phyloP scores from a whole-genome alignment of 2,888 invertebrate genomes.

The Chloromyia formosa region DNA sequence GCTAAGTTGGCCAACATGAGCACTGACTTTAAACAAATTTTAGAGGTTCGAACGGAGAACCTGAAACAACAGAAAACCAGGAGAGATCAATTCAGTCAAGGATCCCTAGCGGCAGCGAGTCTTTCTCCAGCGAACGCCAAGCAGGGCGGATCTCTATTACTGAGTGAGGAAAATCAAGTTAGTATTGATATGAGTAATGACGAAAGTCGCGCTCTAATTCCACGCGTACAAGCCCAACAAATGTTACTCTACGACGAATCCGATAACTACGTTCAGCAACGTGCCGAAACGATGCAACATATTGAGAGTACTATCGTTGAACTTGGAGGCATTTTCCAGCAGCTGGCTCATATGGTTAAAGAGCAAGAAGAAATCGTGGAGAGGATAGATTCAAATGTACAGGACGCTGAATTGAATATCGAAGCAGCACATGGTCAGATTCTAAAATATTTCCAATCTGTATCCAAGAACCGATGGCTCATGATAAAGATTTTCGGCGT shows the following conservation, averaged over 20 bases:
- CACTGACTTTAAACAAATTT: conserved; percentile 95
- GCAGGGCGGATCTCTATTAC: conserved; percentile 62
- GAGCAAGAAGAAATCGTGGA: conserved; percentile 92
- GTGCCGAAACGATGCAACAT: conserved; percentile 98
- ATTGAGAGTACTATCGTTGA: conserved; percentile 99
- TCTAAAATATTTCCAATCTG: conserved; percentile 95
- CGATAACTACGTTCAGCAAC: conserved; percentile 88
- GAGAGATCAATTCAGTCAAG: conserved; percentile 81
- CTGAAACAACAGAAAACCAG: conserved; percentile 93
- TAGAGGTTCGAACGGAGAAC: conserved; percentile 98
- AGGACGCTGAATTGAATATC: conserved; percentile 94
- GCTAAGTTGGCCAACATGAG: conserved; percentile 97
- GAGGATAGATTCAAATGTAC: conserved; percentile 96
- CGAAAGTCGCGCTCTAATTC: conserved; percentile 64
- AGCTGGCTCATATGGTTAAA: conserved; percentile 91
- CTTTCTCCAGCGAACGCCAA: conserved; percentile 69
- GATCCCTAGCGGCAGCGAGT: conserved; percentile 69
- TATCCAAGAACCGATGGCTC: conserved; percentile 96
- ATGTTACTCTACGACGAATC: conserved; percentile 83
- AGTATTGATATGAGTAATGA: conserved; percentile 80
- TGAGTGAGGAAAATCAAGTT: conserved; percentile 72
- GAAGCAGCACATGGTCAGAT: conserved; percentile 98
- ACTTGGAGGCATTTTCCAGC: conserved; percentile 97
- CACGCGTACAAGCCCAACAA: conserved; percentile 65
- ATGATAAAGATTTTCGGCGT: conserved; percentile 99